Percentiles rank a stretch among this genome's conserved stretches.
These are phyloP conservation scores for Synanthedon andrenaeformis DNA, from an alignment of 2,888 invertebrate species.

Conservation along the genomic window DNA sequence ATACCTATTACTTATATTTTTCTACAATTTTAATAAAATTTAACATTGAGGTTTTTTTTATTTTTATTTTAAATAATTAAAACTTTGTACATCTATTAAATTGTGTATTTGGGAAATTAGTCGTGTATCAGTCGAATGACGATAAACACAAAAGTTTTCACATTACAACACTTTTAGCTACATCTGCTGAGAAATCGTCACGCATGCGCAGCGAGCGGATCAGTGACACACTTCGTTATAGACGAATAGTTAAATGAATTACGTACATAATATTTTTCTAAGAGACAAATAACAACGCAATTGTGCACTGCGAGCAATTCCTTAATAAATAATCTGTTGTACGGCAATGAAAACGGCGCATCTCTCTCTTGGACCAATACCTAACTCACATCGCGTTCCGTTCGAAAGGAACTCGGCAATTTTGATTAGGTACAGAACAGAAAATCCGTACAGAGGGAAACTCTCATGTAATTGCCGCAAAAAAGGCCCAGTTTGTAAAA, in stretches of 20 bases:
- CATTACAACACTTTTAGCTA: neutral
- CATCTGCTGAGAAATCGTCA: neutral
- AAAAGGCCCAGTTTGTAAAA: slow-evolving; percentile 29
- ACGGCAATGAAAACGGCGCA: neutral
- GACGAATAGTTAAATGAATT: neutral
- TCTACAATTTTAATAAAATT: too few species aligned
- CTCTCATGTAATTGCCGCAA: slow-evolving; percentile 45
- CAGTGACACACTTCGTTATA: neutral
- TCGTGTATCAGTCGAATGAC: too few species aligned
- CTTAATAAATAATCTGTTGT: neutral
- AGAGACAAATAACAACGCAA: too few species aligned
- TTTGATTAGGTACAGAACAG: slow-evolving; percentile 38
- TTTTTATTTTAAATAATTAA: too few species aligned
- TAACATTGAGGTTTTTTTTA: too few species aligned
- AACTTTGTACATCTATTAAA: too few species aligned
- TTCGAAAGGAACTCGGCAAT: slow-evolving; percentile 40
- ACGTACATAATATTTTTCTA: too few species aligned
- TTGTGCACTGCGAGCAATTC: too few species aligned
- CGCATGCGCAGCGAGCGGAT: slow-evolving; percentile 1
- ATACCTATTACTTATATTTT: too few species aligned
- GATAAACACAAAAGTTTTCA: slow-evolving; percentile 2
- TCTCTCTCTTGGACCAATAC: slow-evolving; percentile 3
- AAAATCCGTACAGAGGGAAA: slow-evolving; percentile 48
- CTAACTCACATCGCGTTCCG: slow-evolving; percentile 30
- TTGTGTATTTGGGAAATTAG: too few species aligned